A percentile compares a stretch with the other conserved stretches of the same genome.
Conservation (phyloP, 2,888 invertebrate genomes). For the Hololepta plana region DNA sequence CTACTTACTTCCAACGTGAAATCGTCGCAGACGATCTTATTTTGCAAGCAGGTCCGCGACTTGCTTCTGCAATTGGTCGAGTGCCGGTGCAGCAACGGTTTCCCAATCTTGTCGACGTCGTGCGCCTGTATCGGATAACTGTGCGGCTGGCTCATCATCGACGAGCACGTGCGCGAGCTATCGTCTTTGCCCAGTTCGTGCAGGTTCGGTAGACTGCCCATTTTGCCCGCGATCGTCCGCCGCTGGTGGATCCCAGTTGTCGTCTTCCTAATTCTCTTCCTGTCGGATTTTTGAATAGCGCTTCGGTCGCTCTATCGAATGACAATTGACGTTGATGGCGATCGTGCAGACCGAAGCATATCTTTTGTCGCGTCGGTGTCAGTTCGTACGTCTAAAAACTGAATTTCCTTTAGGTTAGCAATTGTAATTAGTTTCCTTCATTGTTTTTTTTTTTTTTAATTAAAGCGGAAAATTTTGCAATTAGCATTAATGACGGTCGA, state of each 20-base stretch:
- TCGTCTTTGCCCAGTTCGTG: constrained; percentile 34
- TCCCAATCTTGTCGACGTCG: constrained; percentile 20
- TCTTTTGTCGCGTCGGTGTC: no score
- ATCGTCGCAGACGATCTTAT: constrained; percentile 21
- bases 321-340: no score
- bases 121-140: constrained; percentile 12
- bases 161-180: constrained; percentile 3
- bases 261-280: no score
- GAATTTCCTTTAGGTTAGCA: no score
- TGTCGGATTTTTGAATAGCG: background rate
- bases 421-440: no score
- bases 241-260: no score
- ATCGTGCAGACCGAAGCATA: no score
- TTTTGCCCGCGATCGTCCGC: constrained; percentile 15
- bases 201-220: constrained; percentile 49
- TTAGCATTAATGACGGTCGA: no score
- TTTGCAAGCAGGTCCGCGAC: constrained; percentile 4
- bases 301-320: background rate
- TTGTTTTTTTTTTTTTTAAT: no score
- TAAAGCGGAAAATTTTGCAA: no score
- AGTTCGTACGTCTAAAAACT: no score
- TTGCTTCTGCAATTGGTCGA: constrained; percentile 21
- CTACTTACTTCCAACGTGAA: constrained; percentile 18
- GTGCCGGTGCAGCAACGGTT: constrained; percentile 18
- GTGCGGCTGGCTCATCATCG: constrained; percentile 7